Conservation (phyloP, 2,113 vertebrate species). For the Periophthalmodon schlosseri region DNA sequence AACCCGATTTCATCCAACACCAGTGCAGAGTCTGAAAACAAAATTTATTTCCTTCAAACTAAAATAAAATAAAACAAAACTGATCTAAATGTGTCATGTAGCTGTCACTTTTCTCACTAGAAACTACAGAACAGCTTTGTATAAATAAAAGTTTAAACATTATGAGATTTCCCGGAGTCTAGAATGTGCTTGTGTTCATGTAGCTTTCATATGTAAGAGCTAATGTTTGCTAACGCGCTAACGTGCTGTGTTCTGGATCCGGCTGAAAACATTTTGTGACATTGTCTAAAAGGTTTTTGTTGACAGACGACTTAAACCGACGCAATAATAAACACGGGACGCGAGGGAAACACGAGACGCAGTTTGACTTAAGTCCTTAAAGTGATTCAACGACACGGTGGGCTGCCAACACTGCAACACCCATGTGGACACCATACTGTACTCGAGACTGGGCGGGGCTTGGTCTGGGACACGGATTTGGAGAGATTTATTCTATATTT, state of each 20-base stretch:
- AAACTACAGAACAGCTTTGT: too few species aligned
- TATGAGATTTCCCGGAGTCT: too few species aligned
- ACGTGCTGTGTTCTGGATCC: slow-evolving; percentile 1
- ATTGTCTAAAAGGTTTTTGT: slow-evolving; percentile 27
- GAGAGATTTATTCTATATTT: background rate
- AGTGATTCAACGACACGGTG: slow-evolving; percentile 56
- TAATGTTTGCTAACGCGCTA: too few species aligned
- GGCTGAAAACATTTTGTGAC: slow-evolving; percentile 18
- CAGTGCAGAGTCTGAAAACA: too few species aligned
- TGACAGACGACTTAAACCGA: slow-evolving; percentile 53
- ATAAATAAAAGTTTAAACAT: too few species aligned
- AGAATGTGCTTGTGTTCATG: too few species aligned
- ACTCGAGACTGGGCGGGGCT: slow-evolving; percentile 17
- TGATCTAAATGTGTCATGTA: too few species aligned
- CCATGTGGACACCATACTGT: slow-evolving; percentile 33
- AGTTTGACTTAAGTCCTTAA: slow-evolving; percentile 39
- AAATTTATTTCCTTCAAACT: too few species aligned
- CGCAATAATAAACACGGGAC: slow-evolving; percentile 64
- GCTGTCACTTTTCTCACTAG: too few species aligned
- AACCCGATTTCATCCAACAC: too few species aligned
- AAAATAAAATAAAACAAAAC: too few species aligned
- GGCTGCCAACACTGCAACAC: slow-evolving; percentile 50
- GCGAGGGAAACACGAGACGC: slow-evolving; percentile 50
- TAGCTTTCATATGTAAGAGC: too few species aligned
- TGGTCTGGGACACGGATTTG: background rate